These are phyloP conservation scores for Bellardia pandia DNA, from an alignment of 2,888 invertebrate species.

Conservation along the genomic window DNA sequence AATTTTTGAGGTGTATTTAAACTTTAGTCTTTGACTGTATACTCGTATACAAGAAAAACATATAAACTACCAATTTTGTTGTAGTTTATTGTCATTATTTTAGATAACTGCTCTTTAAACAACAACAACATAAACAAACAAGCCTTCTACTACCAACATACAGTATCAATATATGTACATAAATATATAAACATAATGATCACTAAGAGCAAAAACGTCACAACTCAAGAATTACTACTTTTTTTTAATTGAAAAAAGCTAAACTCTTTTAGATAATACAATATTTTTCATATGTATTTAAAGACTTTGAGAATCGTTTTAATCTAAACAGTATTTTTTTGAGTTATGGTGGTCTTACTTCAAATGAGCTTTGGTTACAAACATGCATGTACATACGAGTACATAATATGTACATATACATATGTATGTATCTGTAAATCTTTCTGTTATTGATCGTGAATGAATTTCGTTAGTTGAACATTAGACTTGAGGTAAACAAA, in stretches of 20 bases:
- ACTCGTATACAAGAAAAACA: slow-evolving; percentile 13
- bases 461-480: slow-evolving; percentile 52
- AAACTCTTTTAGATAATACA: no score
- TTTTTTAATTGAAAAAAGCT: no score
- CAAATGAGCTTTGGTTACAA: background rate
- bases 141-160: background rate
- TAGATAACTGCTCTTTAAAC: slow-evolving; percentile 53
- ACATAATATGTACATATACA: no score
- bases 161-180: no score
- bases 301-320: background rate
- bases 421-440: background rate
- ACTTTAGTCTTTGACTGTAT: no score
- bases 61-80: slow-evolving; percentile 6
- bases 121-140: slow-evolving; percentile 17
- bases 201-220: no score
- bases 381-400: no score
- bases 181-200: background rate
- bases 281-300: no score
- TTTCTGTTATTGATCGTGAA: slow-evolving; percentile 59
- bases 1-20: no score
- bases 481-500: slow-evolving; percentile 34
- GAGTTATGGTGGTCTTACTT: no score
- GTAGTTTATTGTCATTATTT: slow-evolving; percentile 46
- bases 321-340: background rate
- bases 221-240: no score